Evolutionary conservation across 92 coral and sea anemone genomes (phyloP).

Genomic region (Zoanthus gigantus): DNA sequence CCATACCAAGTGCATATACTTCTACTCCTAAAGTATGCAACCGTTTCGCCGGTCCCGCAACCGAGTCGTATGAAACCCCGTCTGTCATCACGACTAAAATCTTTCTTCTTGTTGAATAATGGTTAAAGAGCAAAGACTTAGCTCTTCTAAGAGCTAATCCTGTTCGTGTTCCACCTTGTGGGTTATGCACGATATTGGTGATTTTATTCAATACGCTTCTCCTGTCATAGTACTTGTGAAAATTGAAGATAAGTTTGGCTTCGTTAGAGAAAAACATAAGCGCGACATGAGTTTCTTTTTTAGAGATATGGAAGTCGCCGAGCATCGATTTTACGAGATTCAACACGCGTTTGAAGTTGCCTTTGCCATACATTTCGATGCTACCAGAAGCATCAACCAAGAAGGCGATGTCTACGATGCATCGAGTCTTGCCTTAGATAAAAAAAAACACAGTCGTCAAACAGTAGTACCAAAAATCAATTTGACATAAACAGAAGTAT

Average conservation of each 20-base stretch:
- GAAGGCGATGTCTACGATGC: conserved; percentile 83
- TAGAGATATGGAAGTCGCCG: conserved; percentile 79
- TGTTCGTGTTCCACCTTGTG: conserved; percentile 87
- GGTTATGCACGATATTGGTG: conserved; percentile 71
- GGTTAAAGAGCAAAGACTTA: conserved; percentile 64
- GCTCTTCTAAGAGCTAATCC: conserved; percentile 89
- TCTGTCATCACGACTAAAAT: conserved; percentile 49
- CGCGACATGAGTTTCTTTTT: conserved; percentile 83
- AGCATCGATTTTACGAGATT: conserved; percentile 80
- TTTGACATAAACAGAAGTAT: not conserved
- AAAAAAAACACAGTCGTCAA: conserved; percentile 15
- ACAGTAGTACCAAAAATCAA: not conserved
- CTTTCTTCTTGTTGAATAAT: conserved; percentile 51
- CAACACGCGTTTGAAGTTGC: conserved; percentile 84
- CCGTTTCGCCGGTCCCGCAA: conserved; percentile 31
- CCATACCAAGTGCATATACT: conserved; percentile 34
- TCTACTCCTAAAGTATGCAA: conserved; percentile 40
- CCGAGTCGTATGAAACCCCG: conserved; percentile 37
- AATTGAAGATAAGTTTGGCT: conserved; percentile 72
- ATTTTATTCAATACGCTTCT: conserved; percentile 74
- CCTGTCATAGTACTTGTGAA: conserved; percentile 74
- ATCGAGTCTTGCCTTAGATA: conserved; percentile 74
- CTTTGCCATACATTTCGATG: conserved; percentile 88
- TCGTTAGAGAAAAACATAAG: conserved; percentile 80
- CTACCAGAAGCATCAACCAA: conserved; percentile 97